Evolutionary conservation across 2,888 invertebrate genomes (phyloP).

Genomic region (Bombylius discolor): DNA sequence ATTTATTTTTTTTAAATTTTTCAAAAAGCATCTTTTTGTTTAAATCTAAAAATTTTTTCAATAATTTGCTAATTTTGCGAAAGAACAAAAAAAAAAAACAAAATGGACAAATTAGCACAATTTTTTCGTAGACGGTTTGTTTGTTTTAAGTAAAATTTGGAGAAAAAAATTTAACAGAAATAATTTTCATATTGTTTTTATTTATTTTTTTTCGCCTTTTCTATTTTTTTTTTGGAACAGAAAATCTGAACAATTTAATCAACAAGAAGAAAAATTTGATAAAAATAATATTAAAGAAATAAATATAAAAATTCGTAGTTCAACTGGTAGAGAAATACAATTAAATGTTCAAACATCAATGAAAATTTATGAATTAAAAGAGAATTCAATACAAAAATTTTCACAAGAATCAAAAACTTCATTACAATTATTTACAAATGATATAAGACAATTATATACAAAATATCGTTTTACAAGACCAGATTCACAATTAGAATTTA

Average conservation of each 20-base stretch:
- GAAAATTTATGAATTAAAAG: constrained; percentile 27
- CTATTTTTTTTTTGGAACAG: background rate
- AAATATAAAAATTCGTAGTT: constrained; percentile 28
- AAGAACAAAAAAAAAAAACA: constrained; percentile 12
- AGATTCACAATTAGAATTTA: constrained; percentile 25
- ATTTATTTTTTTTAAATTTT: too few species aligned
- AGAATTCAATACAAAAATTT: constrained; percentile 29
- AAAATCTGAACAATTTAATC: constrained; percentile 2
- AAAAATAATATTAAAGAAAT: constrained; percentile 18
- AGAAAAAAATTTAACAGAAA: background rate
- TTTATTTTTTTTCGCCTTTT: background rate
- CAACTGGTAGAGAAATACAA: constrained; percentile 27
- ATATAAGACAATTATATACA: constrained; percentile 25
- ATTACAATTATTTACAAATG: constrained; percentile 28
- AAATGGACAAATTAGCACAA: constrained; percentile 31
- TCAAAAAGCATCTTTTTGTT: too few species aligned
- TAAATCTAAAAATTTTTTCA: too few species aligned
- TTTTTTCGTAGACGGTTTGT: constrained; percentile 26
- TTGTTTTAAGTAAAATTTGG: constrained; percentile 2
- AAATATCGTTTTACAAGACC: constrained; percentile 30
- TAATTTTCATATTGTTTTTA: background rate
- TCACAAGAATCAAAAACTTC: constrained; percentile 27
- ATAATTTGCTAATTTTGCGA: too few species aligned
- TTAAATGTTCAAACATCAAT: constrained; percentile 25
- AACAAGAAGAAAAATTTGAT: background rate